Evolutionary conservation across 2,888 invertebrate genomes (phyloP), one percentile per base, ranked within the genome.

Genomic region (Gibbula magus): DNA sequence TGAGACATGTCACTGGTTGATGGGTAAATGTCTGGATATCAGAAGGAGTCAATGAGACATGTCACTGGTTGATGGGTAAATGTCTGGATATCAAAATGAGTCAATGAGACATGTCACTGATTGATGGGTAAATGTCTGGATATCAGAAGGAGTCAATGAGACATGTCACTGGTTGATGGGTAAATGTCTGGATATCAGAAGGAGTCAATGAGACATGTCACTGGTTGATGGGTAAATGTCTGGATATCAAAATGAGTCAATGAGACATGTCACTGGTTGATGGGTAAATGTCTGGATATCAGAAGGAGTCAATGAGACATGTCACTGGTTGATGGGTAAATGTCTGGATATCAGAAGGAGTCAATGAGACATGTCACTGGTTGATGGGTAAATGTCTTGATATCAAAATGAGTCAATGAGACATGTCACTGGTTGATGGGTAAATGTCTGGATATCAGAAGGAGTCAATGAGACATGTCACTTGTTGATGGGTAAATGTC

Each of bases 101-200:
- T 45, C 13, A 13, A 45, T 45, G 45, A 8, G 45, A 45, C 13
- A 45, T 45, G 10, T 73, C 45, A 73, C 35, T 73, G 35, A 20
- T 73, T 16, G 35, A 73, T 39, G 25, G 35, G 67, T 29, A 81
- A 25, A 45, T 81, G 53, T 54, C n/a, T 54, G 10, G 78, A 75
- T 13, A 81, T 78, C 45, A 45, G n/a, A 45, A 45, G 13, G 45
- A 45, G 35, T 45, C 13, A 13, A 45, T 45, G 45, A 8, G 45
- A 45, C 13, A 45, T 45, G 10, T 73, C 45, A 73, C 35, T 73
- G 35, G 35, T 73, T 16, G 35, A 73, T 39, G 25, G 35, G 67
- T 29, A 81, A 25, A 45, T 81, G 53, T 54, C n/a, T 54, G 10
- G 78, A 75, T 13, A 81, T 78, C 45, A 45, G n/a, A 45, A 45